These are phyloP conservation scores for Ceyx margarethae DNA, from an alignment of 2,113 vertebrate genomes.

Conservation along the genomic window DNA sequence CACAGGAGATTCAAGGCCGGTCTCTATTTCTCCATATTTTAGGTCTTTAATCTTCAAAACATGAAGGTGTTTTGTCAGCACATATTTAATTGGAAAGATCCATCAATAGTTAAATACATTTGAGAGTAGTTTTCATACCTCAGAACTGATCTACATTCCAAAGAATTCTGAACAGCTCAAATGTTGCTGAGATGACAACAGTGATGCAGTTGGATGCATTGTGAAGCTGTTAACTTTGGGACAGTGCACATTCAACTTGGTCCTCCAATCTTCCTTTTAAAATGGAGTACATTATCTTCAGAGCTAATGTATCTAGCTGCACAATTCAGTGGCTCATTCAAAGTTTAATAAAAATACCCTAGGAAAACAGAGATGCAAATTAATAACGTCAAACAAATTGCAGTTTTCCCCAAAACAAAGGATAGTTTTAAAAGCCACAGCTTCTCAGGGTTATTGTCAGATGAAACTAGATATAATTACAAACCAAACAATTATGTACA, in stretches of 20 bases:
- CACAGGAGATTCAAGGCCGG: background rate
- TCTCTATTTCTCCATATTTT: background rate
- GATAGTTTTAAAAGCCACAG: background rate
- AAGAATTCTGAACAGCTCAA: background rate
- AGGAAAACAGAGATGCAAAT: background rate
- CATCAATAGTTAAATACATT: background rate
- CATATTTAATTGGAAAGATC: background rate
- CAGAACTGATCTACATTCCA: background rate
- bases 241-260: background rate
- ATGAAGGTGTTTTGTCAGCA: background rate
- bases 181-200: background rate
- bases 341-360: background rate
- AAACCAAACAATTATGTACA: background rate
- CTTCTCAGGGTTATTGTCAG: background rate
- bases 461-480: background rate
- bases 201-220: background rate
- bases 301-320: background rate
- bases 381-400: background rate
- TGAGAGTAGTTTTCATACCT: background rate
- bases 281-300: background rate
- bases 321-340: background rate
- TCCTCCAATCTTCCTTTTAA: background rate
- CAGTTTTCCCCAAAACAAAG: background rate
- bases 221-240: background rate
- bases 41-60: background rate